Conservation (phyloP, 2,113 vertebrate genomes). For the Choloepus hoffmanni region DNA sequence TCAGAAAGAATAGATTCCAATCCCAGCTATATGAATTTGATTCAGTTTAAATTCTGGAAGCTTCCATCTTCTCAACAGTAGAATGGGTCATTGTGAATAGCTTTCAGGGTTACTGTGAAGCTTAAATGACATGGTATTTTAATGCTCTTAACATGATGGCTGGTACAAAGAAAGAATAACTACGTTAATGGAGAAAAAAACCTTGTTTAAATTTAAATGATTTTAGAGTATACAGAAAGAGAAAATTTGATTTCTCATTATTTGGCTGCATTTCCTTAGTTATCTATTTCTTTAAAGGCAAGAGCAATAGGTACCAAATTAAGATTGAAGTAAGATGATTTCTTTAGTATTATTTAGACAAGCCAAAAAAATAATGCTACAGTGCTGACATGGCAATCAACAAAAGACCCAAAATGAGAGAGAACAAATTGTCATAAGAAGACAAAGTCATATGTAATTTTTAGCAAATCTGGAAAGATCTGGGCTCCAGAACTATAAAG, state of each 20-base stretch:
- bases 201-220: slow-evolving; percentile 28
- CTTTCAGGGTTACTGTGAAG: neutral
- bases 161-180: neutral
- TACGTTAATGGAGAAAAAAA: neutral
- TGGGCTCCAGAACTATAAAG: slow-evolving; percentile 15
- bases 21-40: neutral
- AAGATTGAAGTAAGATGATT: slow-evolving; percentile 40
- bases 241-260: neutral
- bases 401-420: slow-evolving; percentile 44
- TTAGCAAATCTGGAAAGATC: slow-evolving; percentile 45
- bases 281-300: slow-evolving; percentile 8
- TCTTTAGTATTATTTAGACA: slow-evolving; percentile 16
- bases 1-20: neutral
- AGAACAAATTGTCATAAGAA: slow-evolving; percentile 38
- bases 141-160: neutral
- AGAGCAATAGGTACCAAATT: neutral
- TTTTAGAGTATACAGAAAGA: neutral
- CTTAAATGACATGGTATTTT: neutral
- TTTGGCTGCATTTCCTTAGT: neutral
- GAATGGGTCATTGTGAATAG: neutral
- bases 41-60: neutral
- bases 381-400: neutral
- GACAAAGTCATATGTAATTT: slow-evolving; percentile 32
- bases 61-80: neutral
- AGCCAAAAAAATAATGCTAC: neutral